Percentiles rank a stretch among this genome's conserved stretches.
These are phyloP conservation scores for Enteromius anoplus DNA, from an alignment of 2,797 vertebrate species.

Conservation along the genomic window DNA sequence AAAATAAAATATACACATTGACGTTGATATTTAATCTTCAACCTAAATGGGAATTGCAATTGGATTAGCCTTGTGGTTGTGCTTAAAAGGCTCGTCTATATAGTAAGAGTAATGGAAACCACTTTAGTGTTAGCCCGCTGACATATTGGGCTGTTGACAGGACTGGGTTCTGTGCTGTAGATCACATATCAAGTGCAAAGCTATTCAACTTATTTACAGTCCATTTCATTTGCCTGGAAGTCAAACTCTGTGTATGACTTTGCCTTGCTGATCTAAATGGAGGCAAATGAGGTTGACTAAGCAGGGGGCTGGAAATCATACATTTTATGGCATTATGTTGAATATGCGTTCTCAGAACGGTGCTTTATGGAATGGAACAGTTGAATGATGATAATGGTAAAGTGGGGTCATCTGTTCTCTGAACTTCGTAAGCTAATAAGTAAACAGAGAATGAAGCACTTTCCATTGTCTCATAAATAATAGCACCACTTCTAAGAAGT, in stretches of 20 bases:
- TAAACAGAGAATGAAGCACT: conserved; percentile 42
- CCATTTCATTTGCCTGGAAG: conserved; percentile 46
- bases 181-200: conserved; percentile 53
- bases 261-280: conserved; percentile 21
- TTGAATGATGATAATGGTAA: neutral
- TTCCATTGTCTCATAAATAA: conserved; percentile 52
- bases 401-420: conserved; percentile 6
- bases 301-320: conserved; percentile 23
- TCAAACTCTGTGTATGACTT: conserved; percentile 15
- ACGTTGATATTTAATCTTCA: conserved; percentile 66
- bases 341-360: conserved; percentile 19
- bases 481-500: conserved; percentile 54
- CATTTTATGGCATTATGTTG: neutral
- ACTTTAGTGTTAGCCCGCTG: conserved; percentile 52
- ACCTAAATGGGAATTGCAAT: conserved; percentile 65
- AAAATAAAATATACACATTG: conserved; percentile 30
- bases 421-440: conserved; percentile 52
- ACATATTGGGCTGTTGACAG: conserved; percentile 60
- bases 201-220: conserved; percentile 55
- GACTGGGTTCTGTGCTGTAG: conserved; percentile 62
- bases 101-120: conserved; percentile 67
- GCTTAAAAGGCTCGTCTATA: conserved; percentile 69
- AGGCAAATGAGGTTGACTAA: conserved; percentile 22
- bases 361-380: conserved; percentile 13
- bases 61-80: conserved; percentile 65